These are phyloP conservation scores for Uromys caudimaculatus DNA, from an alignment of 2,797 vertebrate species.

Conservation along the genomic window DNA sequence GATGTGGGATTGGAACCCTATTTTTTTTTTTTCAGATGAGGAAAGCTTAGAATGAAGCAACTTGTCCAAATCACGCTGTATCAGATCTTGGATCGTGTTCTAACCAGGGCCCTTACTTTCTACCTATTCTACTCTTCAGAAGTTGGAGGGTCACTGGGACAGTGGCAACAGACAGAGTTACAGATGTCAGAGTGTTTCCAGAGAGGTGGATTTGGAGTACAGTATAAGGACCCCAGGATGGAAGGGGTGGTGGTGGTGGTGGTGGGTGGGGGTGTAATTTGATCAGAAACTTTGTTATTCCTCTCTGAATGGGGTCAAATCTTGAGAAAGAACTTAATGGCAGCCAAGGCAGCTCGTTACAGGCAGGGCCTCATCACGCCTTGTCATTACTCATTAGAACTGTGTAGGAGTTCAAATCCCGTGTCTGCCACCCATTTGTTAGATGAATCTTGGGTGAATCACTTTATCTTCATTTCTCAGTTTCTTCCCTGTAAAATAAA, in stretches of 20 bases:
- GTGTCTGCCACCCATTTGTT: conserved; percentile 11
- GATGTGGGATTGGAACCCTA: background rate
- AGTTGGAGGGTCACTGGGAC: background rate
- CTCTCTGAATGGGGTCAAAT: background rate
- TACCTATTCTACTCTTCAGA: background rate
- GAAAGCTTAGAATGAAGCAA: conserved; percentile 45
- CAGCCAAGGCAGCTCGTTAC: background rate
- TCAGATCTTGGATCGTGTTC: background rate
- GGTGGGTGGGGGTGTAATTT: background rate
- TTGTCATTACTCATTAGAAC: background rate
- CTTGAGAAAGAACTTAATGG: background rate
- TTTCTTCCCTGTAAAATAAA: conserved; percentile 56
- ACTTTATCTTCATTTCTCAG: conserved; percentile 45
- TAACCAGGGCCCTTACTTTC: background rate
- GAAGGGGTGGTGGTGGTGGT: background rate
- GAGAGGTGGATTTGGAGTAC: background rate
- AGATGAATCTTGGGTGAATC: conserved; percentile 58
- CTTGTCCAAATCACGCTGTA: background rate
- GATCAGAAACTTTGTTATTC: conserved; percentile 5
- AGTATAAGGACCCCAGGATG: background rate
- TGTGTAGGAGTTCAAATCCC: conserved; percentile 57
- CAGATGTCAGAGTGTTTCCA: background rate
- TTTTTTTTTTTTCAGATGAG: background rate
- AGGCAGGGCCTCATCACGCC: background rate
- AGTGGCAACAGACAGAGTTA: background rate